These are phyloP conservation scores for Orthosia gracilis DNA, from an alignment of 2,888 invertebrate species.

Conservation along the genomic window DNA sequence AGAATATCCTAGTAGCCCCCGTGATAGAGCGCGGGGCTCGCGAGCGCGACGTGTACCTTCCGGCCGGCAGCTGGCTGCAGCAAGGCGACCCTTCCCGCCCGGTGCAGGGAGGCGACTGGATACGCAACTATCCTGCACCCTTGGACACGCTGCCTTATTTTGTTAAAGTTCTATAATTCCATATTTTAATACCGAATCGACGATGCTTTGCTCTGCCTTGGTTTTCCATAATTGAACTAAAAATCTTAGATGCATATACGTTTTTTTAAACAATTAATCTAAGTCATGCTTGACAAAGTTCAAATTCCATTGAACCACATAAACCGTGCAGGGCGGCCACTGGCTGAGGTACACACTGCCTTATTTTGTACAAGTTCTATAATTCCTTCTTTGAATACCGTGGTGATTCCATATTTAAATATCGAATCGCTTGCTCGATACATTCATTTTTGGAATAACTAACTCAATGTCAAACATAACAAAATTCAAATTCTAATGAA, in stretches of 20 bases:
- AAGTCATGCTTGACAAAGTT: neutral
- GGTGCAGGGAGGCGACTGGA: constrained; percentile 88
- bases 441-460: no score
- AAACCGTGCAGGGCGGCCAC: no score
- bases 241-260: no score
- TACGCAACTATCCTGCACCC: constrained; percentile 91
- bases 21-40: constrained; percentile 91
- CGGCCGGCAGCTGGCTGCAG: constrained; percentile 92
- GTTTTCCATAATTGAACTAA: no score
- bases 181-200: neutral
- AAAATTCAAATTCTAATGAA: neutral
- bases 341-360: no score
- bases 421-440: no score
- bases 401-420: no score
- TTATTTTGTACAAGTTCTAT: no score
- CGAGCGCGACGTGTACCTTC: constrained; percentile 92
- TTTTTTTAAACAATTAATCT: neutral
- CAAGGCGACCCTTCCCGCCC: constrained; percentile 76
- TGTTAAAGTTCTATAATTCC: constrained; percentile 53
- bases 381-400: no score
- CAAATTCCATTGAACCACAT: neutral
- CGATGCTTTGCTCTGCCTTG: neutral
- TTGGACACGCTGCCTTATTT: constrained; percentile 92
- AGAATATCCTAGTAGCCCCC: constrained; percentile 93
- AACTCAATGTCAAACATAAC: neutral